phyloP scores from a whole-genome alignment of 2,797 vertebrate genomes.

The Chaetodon trifasciatus region DNA sequence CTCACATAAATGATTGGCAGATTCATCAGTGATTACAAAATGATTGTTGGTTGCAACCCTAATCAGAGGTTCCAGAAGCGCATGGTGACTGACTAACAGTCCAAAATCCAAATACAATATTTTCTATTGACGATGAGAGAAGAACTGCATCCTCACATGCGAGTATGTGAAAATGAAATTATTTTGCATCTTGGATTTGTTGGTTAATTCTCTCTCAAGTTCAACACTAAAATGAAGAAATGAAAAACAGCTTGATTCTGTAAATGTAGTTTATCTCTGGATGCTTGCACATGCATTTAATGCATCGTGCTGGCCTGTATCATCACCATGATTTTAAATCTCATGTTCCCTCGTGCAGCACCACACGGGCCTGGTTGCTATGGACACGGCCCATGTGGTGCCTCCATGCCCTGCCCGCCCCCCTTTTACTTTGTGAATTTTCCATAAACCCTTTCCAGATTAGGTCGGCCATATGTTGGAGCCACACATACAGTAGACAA shows the following conservation, averaged over 20 bases:
- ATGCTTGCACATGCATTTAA: neutral
- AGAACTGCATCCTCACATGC: too few relatives aligned
- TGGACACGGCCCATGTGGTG: slow-evolving; percentile 44
- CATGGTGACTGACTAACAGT: neutral
- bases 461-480: slow-evolving; percentile 53
- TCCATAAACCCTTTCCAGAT: slow-evolving; percentile 59
- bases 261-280: neutral
- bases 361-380: slow-evolving; percentile 54
- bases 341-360: slow-evolving; percentile 27
- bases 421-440: slow-evolving; percentile 41
- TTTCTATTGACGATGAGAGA: neutral
- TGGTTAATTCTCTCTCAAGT: neutral
- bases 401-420: slow-evolving; percentile 19
- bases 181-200: neutral
- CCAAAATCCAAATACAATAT: neutral
- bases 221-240: neutral
- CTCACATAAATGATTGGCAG: neutral
- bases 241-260: neutral
- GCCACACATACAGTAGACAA: slow-evolving; percentile 39
- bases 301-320: slow-evolving; percentile 1
- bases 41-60: neutral
- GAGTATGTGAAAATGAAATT: neutral
- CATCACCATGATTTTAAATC: slow-evolving; percentile 27
- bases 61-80: neutral
- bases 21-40: neutral